Evolutionary conservation across 53 echinoderm and acorn worm genomes (phyloP).

Genomic region (Zoroaster sp.): DNA sequence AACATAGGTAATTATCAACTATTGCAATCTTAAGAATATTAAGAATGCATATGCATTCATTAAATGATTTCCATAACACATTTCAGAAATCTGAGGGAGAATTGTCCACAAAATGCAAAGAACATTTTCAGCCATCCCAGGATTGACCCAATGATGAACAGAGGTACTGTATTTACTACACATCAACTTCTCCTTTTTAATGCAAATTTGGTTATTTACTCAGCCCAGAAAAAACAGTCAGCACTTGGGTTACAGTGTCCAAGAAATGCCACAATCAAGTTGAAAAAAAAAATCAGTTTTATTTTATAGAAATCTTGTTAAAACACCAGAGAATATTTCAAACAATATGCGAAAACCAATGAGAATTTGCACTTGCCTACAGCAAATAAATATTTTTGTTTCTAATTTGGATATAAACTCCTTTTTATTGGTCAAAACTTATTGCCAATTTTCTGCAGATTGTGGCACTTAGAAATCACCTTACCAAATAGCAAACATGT

Average conservation of each 20-base stretch:
- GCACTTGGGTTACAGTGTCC: slow-evolving; percentile 4
- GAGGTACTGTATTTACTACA: not conserved
- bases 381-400: not conserved
- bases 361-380: not conserved
- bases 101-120: no score
- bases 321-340: not conserved
- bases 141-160: not conserved
- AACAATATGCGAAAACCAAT: not conserved
- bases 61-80: no score
- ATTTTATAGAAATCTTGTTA: no score
- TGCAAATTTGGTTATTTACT: slow-evolving; percentile 42
- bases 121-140: no score
- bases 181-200: slow-evolving; percentile 13
- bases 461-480: not conserved
- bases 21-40: no score
- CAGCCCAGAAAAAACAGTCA: slow-evolving; percentile 29
- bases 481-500: not conserved
- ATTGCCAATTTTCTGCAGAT: not conserved
- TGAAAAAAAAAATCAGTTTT: not conserved
- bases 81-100: not conserved
- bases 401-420: not conserved
- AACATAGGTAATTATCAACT: no score
- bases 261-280: not conserved
- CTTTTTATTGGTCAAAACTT: not conserved
- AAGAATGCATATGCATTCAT: no score